Evolutionary conservation across 2,888 invertebrate species (phyloP).

Genomic region (Drosophila vallismaia): DNA sequence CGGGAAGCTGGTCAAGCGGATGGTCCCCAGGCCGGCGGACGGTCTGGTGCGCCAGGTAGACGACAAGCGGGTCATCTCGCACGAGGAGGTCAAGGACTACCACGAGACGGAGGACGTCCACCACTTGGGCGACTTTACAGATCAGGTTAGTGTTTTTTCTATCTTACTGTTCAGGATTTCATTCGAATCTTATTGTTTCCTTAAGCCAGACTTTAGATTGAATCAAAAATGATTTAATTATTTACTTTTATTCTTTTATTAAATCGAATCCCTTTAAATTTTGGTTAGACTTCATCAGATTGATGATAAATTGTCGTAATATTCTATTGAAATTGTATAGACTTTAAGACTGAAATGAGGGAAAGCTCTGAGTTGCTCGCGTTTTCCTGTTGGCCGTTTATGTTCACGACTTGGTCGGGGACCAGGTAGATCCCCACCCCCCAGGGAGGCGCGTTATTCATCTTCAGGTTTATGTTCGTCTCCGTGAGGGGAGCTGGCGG

Average conservation of each 20-base stretch:
- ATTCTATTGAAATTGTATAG: too few relatives aligned
- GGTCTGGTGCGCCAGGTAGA: slow-evolving; percentile 92
- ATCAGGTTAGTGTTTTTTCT: slow-evolving; percentile 88
- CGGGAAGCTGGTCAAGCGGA: slow-evolving; percentile 79
- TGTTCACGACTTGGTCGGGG: slow-evolving; percentile 13
- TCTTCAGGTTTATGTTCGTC: slow-evolving; percentile 21
- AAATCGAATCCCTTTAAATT: too few relatives aligned
- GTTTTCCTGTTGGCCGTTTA: slow-evolving; percentile 19
- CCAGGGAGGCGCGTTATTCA: slow-evolving; percentile 15
- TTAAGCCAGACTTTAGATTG: too few relatives aligned
- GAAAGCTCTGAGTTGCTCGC: background rate
- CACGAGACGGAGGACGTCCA: slow-evolving; percentile 93
- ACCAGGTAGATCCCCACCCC: slow-evolving; percentile 4
- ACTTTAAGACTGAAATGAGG: background rate
- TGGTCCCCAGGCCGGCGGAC: slow-evolving; percentile 87
- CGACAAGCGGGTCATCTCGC: slow-evolving; percentile 91
- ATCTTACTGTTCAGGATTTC: too few relatives aligned
- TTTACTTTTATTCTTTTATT: too few relatives aligned
- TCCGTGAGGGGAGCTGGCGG: slow-evolving; percentile 6
- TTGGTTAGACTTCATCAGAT: too few relatives aligned
- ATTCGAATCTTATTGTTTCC: too few relatives aligned
- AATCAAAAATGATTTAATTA: too few relatives aligned
- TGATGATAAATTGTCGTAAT: too few relatives aligned
- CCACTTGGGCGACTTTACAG: slow-evolving; percentile 93
- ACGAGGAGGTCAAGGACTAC: slow-evolving; percentile 92